Base-by-base conservation (phyloP, 2,113 vertebrate genomes). In the Nymphicus hollandicus region DNA sequence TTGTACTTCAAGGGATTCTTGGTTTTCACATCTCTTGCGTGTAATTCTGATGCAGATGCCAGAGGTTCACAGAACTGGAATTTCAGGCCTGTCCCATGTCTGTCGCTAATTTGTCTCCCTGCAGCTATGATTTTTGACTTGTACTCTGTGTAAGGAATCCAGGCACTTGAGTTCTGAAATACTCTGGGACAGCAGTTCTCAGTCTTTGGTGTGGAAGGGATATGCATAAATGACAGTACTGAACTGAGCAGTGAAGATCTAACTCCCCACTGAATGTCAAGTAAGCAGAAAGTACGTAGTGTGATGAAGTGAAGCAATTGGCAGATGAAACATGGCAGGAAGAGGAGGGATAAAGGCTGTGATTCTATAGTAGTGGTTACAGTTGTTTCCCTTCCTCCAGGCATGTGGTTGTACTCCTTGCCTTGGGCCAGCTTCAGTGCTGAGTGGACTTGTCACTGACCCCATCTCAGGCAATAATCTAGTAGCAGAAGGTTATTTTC, bases 271-370 rank as follows among this genome's bases (percentile, higher is more conserved):
- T 53, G 39, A 37, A 7, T 17, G 25, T 46, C 23, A 41, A 53
- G 13, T 29, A 20, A 77, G 25, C 17, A 58, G 16, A 56, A 53
- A 27, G 7, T 4, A 8, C 28, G 5, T 23, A 20, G 12, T n/a
- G 25, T 81, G 31, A 28, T 29, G 10, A 43, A 50, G 19, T 14
- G 46, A 55, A 50, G 50, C 4, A 14, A 2, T 2, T 63, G 33
- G 13, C 31, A 55, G 35, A 5, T 58, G 1, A 63, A 65, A 11
- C 2, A 0, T 24, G 27, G 11, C 5, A 4, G 28, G 27, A 60
- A 55, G 17, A 29, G 17, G 8, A 65, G 43, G 19, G 15, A 4
- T 28, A 1, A 19, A 46, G 17, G 33, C 39, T 43, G 17, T 46
- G 23, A 9, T 60, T 43, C 28, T 68, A 11, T 25, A n/a, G 11